Conservation (phyloP, 2,113 vertebrate genomes). For the Chaetops frenatus region DNA sequence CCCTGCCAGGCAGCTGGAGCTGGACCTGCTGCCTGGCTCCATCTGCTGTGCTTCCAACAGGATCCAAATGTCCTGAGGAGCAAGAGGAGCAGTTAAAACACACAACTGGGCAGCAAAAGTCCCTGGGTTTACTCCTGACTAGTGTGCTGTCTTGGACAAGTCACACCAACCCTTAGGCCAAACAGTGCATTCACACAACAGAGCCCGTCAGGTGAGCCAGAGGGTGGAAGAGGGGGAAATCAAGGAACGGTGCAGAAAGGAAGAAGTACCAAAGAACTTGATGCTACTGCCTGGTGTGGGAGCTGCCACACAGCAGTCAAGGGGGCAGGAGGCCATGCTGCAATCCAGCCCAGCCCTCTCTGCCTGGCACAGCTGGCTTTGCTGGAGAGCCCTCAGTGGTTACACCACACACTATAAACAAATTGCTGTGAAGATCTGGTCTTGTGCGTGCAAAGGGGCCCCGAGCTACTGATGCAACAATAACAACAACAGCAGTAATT, state of each 20-base stretch:
- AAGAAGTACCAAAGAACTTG: not conserved
- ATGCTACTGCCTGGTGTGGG: not conserved
- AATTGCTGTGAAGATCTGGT: not conserved
- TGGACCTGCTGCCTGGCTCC: slow-evolving; percentile 19
- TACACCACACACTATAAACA: not conserved
- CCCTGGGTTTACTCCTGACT: not conserved
- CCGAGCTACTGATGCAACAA: not conserved
- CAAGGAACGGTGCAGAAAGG: not conserved
- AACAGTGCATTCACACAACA: not conserved
- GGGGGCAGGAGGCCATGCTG: not conserved
- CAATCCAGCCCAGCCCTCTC: not conserved
- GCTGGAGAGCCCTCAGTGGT: not conserved
- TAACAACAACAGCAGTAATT: not conserved
- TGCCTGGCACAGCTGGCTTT: not conserved
- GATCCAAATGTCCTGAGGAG: not conserved
- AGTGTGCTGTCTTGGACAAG: not conserved
- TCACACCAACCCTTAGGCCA: not conserved
- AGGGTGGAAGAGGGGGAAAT: not conserved
- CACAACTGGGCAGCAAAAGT: not conserved
- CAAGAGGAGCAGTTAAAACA: not conserved
- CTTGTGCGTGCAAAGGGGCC: not conserved
- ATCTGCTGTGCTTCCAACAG: not conserved
- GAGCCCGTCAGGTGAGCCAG: not conserved
- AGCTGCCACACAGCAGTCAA: fast-evolving
- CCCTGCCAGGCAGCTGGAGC: slow-evolving; percentile 1